phyloP scores from a whole-genome alignment of 2,888 invertebrate species.

The Zygogramma bicolorata region DNA sequence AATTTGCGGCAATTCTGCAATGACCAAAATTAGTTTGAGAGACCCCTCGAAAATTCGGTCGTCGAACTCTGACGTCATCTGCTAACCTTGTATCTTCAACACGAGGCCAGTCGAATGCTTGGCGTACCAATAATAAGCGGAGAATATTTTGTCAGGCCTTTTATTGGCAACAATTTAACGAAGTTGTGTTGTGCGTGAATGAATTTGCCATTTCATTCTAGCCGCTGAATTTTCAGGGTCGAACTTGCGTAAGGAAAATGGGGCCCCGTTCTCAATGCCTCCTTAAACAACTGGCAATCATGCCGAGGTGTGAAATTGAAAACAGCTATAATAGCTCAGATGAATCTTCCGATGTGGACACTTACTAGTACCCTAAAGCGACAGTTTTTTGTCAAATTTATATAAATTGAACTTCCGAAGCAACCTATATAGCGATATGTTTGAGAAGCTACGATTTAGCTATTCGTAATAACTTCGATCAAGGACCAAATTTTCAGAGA shows the following conservation, averaged over 20 bases:
- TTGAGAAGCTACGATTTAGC: no score
- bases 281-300: no score
- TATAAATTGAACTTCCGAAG: no score
- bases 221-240: constrained; percentile 31
- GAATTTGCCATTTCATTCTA: constrained; percentile 47
- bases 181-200: constrained; percentile 51
- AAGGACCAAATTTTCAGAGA: no score
- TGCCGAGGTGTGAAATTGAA: no score
- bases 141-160: constrained; percentile 49
- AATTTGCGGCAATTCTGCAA: constrained; percentile 51
- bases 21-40: constrained; percentile 53
- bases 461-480: no score
- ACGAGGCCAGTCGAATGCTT: constrained; percentile 48
- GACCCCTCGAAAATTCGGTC: constrained; percentile 53
- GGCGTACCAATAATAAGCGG: constrained; percentile 50
- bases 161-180: constrained; percentile 54
- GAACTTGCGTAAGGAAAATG: background rate
- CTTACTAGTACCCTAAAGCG: no score
- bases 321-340: no score
- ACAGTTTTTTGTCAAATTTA: no score
- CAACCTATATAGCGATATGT: no score
- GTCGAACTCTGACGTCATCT: constrained; percentile 61
- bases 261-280: background rate
- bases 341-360: no score
- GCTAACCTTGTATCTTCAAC: constrained; percentile 53